Evolutionary conservation across 2,113 vertebrate species (phyloP).

Genomic region (Tinamus guttatus): DNA sequence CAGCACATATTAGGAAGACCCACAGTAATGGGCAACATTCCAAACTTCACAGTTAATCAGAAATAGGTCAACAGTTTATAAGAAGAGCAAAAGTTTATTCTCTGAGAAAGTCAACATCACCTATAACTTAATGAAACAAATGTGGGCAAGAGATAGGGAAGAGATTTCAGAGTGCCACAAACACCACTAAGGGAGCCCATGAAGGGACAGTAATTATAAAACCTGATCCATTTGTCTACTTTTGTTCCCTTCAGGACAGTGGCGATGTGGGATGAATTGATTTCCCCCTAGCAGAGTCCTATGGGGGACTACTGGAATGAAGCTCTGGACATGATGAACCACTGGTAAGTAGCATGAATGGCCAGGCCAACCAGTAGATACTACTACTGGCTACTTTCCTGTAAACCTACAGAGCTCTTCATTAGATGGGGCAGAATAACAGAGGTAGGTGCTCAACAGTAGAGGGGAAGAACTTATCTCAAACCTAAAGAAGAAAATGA

Average conservation of each 20-base stretch:
- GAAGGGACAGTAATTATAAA: background rate
- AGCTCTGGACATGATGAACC: background rate
- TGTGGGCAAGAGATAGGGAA: background rate
- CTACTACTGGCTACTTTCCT: background rate
- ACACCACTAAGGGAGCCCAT: background rate
- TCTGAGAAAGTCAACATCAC: background rate
- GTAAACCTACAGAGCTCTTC: background rate
- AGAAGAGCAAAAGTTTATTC: background rate
- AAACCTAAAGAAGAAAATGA: background rate
- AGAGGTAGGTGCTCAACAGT: background rate
- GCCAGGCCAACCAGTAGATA: background rate
- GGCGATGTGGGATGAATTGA: background rate
- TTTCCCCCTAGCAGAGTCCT: background rate
- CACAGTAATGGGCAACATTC: background rate
- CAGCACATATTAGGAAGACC: background rate
- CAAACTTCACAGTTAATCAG: background rate
- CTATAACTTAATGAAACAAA: background rate
- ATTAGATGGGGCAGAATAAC: background rate
- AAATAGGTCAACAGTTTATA: background rate
- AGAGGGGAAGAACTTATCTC: background rate
- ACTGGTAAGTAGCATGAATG: background rate
- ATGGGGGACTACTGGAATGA: background rate
- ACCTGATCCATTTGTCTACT: fast-evolving
- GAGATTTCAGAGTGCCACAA: background rate
- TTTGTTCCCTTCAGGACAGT: background rate